These are phyloP conservation scores for Nyctibius grandis DNA, from an alignment of 2,797 vertebrate genomes.

Conservation along the genomic window DNA sequence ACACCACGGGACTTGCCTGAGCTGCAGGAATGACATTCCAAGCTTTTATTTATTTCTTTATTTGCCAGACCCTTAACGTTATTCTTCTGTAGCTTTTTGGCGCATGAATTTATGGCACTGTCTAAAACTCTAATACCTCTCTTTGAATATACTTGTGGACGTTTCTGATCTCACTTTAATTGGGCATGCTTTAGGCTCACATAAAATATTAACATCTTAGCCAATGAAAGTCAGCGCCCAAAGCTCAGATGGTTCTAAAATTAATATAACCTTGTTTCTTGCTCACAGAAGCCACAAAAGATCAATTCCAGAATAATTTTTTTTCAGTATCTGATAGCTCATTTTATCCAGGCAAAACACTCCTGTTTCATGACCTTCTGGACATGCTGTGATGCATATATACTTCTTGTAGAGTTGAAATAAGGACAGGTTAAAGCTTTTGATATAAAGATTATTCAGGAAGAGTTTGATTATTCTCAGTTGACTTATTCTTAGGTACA, in stretches of 20 bases:
- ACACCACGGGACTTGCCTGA: neutral
- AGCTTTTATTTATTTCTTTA: conserved; percentile 46
- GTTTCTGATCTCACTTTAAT: conserved; percentile 69
- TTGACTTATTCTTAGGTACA: neutral
- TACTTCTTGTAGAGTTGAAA: conserved; percentile 18
- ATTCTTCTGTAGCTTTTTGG: conserved; percentile 46
- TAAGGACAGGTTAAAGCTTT: conserved; percentile 3
- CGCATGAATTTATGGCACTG: conserved; percentile 7
- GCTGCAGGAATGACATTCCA: neutral
- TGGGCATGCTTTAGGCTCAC: conserved; percentile 68
- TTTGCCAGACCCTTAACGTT: conserved; percentile 31
- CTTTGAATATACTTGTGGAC: conserved; percentile 67
- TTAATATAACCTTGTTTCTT: conserved; percentile 64
- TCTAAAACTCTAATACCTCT: conserved; percentile 55
- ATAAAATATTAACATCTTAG: conserved; percentile 68
- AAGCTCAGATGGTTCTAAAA: conserved; percentile 63
- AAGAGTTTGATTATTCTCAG: neutral
- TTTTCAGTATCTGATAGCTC: conserved; percentile 2
- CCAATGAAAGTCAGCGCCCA: conserved; percentile 63
- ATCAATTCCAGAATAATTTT: conserved; percentile 47
- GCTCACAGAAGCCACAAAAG: conserved; percentile 40
- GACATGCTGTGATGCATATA: neutral
- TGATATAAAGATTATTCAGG: neutral
- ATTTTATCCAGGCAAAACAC: conserved; percentile 20
- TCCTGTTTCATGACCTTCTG: neutral